These are phyloP conservation scores for Anas capensis DNA, from an alignment of 2,797 vertebrate genomes.

Conservation along the genomic window DNA sequence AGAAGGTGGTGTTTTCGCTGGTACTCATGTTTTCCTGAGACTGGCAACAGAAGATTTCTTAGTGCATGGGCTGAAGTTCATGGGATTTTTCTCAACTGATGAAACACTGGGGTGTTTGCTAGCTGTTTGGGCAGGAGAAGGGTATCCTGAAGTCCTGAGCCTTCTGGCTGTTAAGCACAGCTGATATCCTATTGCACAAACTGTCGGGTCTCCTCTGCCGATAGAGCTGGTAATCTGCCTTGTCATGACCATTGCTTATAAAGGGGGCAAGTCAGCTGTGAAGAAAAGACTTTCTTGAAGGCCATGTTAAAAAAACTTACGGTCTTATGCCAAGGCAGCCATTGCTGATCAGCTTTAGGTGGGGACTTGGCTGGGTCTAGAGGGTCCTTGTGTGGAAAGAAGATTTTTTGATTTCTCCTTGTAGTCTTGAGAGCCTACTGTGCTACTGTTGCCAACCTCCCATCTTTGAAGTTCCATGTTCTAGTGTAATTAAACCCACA, in stretches of 20 bases:
- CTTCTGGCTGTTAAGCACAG: not conserved
- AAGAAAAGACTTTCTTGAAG: conserved; percentile 27
- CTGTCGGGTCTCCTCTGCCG: not conserved
- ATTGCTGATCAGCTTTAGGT: not conserved
- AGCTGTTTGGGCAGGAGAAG: not conserved
- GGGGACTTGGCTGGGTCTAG: not conserved
- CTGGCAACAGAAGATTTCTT: not conserved
- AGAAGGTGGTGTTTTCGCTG: not conserved
- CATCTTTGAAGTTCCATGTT: not conserved
- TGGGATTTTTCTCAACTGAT: not conserved
- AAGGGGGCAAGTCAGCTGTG: conserved; percentile 3
- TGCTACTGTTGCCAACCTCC: not conserved
- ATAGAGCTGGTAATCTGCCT: conserved; percentile 19
- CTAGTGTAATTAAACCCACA: not conserved
- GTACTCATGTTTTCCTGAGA: not conserved
- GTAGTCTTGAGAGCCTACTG: not conserved
- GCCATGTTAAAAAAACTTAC: not conserved
- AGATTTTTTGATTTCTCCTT: not conserved
- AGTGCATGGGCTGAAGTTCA: not conserved
- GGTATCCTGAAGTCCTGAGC: not conserved
- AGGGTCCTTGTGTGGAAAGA: not conserved
- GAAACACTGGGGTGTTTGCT: not conserved
- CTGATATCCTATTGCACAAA: not conserved
- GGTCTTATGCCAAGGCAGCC: not conserved
- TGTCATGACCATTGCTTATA: not conserved